A percentile compares a stretch with the other conserved stretches of the same genome.
Evolutionary conservation across 2,113 vertebrate species (phyloP).

Genomic region (Verasper variegatus): DNA sequence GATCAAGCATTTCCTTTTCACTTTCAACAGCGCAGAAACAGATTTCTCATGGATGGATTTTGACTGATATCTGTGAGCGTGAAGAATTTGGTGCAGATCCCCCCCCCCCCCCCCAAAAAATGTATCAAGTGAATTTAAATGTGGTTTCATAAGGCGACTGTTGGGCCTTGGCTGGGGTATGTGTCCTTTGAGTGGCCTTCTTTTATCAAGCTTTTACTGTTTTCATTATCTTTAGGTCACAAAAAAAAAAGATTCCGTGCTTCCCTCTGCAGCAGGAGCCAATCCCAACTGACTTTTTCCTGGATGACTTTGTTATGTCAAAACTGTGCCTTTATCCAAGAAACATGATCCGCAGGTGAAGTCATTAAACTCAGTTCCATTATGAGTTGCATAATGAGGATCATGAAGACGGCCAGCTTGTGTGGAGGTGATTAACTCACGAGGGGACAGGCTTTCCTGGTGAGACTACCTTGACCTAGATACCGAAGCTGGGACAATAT

Average conservation of each 20-base stretch:
- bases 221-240: too few relatives aligned
- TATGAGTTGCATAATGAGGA: constrained; percentile 24
- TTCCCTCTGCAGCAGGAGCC: background rate
- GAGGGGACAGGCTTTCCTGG: constrained; percentile 33
- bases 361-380: constrained; percentile 20
- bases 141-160: too few relatives aligned
- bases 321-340: background rate
- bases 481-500: constrained; percentile 48
- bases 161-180: too few relatives aligned
- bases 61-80: too few relatives aligned
- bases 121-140: too few relatives aligned
- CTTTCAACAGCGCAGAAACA: too few relatives aligned
- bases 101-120: too few relatives aligned
- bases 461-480: constrained; percentile 61
- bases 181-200: too few relatives aligned
- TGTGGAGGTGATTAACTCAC: constrained; percentile 29
- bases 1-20: too few relatives aligned
- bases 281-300: background rate
- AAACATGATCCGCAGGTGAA: constrained; percentile 13
- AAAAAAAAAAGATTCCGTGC: background rate
- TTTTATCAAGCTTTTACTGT: background rate
- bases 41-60: too few relatives aligned
- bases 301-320: background rate
- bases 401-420: constrained; percentile 15
- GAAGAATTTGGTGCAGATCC: too few relatives aligned